These are phyloP conservation scores for Panurus biarmicus DNA, from an alignment of 2,113 vertebrate species.

Conservation along the genomic window DNA sequence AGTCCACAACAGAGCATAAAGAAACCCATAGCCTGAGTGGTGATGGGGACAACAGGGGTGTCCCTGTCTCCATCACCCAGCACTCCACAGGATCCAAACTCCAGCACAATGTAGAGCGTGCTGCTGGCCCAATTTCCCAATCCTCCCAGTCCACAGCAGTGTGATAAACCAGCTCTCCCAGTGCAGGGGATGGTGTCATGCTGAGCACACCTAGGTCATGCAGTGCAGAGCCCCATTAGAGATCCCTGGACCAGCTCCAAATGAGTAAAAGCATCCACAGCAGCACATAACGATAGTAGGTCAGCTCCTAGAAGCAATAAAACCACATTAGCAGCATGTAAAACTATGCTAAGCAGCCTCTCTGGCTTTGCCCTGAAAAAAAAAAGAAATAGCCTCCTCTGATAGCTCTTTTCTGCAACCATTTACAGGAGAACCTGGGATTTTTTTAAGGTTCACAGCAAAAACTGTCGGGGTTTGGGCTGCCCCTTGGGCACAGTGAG, in stretches of 20 bases:
- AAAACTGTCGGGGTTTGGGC: background rate
- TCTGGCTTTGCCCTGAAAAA: background rate
- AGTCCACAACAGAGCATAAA: background rate
- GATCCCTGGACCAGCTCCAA: constrained; percentile 17
- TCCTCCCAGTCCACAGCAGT: background rate
- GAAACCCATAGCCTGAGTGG: background rate
- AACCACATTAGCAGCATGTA: constrained; percentile 35
- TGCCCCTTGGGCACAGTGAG: background rate
- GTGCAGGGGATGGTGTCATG: background rate
- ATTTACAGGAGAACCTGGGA: background rate
- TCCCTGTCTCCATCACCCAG: background rate
- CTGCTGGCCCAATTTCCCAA: background rate
- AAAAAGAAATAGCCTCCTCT: background rate
- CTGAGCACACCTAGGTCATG: constrained; percentile 13
- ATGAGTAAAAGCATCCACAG: constrained; percentile 19
- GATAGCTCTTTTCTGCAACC: background rate
- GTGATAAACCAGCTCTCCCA: background rate
- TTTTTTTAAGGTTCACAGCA: background rate
- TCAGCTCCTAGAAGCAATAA: constrained; percentile 47
- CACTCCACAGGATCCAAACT: background rate
- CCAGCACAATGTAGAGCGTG: accelerated
- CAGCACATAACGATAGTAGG: background rate
- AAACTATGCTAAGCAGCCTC: constrained; percentile 36
- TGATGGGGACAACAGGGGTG: background rate
- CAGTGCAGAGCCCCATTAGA: background rate